Conservation (phyloP, 1,140 invertebrate genomes). For the Oscheius sp. region DNA sequence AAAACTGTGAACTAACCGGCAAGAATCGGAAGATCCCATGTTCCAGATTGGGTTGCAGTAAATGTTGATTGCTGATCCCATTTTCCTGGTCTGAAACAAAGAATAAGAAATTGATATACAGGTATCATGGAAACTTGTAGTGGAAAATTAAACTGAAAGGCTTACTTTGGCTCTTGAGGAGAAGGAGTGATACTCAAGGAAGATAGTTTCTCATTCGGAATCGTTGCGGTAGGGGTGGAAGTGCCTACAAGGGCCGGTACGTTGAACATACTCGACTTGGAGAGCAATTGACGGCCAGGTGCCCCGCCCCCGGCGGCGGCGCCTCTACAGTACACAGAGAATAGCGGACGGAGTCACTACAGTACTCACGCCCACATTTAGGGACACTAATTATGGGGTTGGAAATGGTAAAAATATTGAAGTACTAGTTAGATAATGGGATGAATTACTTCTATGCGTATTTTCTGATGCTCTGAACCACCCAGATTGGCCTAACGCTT, state of each 20-base stretch:
- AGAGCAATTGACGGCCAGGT: constrained; percentile 32
- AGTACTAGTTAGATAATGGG: no score
- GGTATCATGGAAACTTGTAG: neutral
- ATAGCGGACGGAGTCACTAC: neutral
- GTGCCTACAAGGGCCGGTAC: constrained; percentile 25
- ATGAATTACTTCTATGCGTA: no score
- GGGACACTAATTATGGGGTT: neutral
- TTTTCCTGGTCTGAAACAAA: neutral
- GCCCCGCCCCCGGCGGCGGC: constrained; percentile 2
- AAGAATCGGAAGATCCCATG: neutral
- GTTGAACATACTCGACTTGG: constrained; percentile 34
- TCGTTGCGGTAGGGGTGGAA: neutral
- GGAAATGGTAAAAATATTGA: neutral
- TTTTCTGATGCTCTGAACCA: no score
- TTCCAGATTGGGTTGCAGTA: neutral
- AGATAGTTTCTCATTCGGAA: neutral
- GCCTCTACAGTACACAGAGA: constrained; percentile 15
- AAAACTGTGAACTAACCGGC: constrained; percentile 17
- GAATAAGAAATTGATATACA: neutral
- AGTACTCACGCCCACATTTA: constrained; percentile 8
- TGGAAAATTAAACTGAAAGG: neutral
- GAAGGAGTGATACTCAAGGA: neutral
- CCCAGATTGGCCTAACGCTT: no score
- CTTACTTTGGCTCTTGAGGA: neutral
- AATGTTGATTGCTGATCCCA: neutral